Conservation (phyloP, 2,888 invertebrate genomes). For the Sesia bembeciformis region DNA sequence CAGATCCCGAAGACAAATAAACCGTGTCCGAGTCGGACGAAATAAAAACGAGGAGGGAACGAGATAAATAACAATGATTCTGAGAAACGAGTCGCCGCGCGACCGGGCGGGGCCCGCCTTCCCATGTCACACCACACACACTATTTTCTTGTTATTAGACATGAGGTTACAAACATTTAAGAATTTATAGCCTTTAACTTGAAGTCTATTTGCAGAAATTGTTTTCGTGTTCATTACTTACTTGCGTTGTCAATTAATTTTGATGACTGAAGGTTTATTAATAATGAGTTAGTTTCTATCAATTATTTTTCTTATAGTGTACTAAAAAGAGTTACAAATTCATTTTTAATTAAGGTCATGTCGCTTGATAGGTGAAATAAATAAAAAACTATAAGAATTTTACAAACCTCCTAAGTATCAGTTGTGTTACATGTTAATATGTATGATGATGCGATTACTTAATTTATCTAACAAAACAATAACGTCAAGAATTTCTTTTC, state of each 20-base stretch:
- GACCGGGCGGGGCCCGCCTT: constrained; percentile 12
- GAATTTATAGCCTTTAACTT: not conserved
- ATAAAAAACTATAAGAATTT: no score
- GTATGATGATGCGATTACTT: no score
- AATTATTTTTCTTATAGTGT: no score
- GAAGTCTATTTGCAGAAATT: not conserved
- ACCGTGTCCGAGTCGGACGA: constrained; percentile 61
- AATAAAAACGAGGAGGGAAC: constrained; percentile 62
- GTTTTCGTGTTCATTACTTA: no score
- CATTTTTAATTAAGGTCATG: no score
- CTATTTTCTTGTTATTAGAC: constrained; percentile 31
- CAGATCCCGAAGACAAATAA: constrained; percentile 72
- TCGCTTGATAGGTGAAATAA: no score
- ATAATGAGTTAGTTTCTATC: no score
- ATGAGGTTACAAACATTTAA: constrained; percentile 10
- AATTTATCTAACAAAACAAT: not conserved
- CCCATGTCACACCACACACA: constrained; percentile 33
- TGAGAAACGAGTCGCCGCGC: constrained; percentile 30
- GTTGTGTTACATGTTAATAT: no score
- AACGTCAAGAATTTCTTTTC: constrained; percentile 13
- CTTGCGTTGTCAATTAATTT: no score
- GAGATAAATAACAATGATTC: constrained; percentile 70
- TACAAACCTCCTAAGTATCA: no score
- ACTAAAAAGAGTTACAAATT: no score
- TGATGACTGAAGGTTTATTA: no score